Evolutionary conservation across 2,797 vertebrate species (phyloP).

Genomic region (Toxotes lorentzi): DNA sequence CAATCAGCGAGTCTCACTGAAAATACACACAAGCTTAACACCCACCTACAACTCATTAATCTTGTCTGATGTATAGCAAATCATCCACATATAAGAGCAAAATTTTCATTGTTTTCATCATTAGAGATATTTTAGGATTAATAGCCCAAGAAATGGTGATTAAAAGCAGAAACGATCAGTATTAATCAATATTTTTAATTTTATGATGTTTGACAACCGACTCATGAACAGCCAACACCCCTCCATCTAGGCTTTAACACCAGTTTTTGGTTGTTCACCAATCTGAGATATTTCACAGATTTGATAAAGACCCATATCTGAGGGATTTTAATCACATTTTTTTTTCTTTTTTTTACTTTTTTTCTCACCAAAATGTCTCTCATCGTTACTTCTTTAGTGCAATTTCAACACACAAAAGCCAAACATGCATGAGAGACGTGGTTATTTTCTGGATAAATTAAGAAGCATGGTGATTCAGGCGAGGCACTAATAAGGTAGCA

Average conservation of each 20-base stretch:
- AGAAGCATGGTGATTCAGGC: slow-evolving; percentile 1
- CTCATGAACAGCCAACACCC: neutral
- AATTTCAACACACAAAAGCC: slow-evolving; percentile 20
- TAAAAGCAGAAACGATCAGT: slow-evolving; percentile 21
- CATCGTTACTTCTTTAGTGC: neutral
- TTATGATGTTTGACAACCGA: slow-evolving; percentile 7
- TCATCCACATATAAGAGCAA: neutral
- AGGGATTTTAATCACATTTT: slow-evolving; percentile 3
- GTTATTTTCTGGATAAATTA: slow-evolving; percentile 18
- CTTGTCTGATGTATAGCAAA: neutral
- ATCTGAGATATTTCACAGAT: neutral
- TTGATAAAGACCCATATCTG: slow-evolving; percentile 15
- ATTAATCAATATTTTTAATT: neutral
- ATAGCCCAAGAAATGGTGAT: slow-evolving; percentile 16
- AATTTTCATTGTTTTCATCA: slow-evolving; percentile 21
- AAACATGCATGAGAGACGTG: neutral
- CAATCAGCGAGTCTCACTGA: slow-evolving; percentile 40
- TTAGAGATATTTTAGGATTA: slow-evolving; percentile 27
- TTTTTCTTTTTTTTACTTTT: neutral
- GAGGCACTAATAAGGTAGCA: slow-evolving; percentile 13
- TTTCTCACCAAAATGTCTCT: neutral
- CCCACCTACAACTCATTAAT: slow-evolving; percentile 7
- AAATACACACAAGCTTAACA: slow-evolving; percentile 14
- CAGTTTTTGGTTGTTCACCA: neutral
- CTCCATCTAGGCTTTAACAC: neutral